Evolutionary conservation across 2,797 vertebrate species (phyloP), one percentile per base, ranked within the genome.

Genomic region (Erethizon dorsatum): DNA sequence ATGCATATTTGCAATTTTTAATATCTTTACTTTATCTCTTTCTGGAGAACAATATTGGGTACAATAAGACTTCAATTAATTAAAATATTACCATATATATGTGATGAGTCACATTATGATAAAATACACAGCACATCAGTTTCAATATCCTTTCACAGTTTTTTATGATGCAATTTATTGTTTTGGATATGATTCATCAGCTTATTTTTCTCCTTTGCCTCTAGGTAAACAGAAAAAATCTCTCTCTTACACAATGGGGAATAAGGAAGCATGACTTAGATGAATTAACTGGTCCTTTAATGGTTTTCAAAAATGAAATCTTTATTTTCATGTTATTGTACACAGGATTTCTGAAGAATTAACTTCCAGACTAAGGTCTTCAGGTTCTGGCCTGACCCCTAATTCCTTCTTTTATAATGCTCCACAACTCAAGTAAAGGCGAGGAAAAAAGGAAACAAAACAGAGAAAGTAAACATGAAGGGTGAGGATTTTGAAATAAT

Each of bases 1-100:
- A 50, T 41, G 0, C 52, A 26, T 75, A 47, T 63, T 79, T 95
- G 37, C 3, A 13, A 18, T 92, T 31, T 83, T 33, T 83, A 82
- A 71, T 57, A 73, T 22, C 31, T 90, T 83, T 88, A 12, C 31
- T 90, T 83, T 88, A 12, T 80, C 45, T 83, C 18, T 78, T 86
- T 90, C 57, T 73, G 69, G 33, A 86, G n/a, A 92, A 87, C 80
- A 24, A 37, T 47, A 65, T 22, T 79, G 37, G 24, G 6, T 50
- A 18, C 6, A 52, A 73, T 75, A 84, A 82, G 20, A 45, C 59
- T 67, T 33, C 84, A 67, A 92, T 79, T 88, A 73, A 61, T 90
- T 92, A 12, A 90, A 65, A 92, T 79, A 84, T 84, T 73, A 65
- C 24, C 47, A 87, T 37, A 26, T 56, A 63, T 80, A 69, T 56